A percentile compares a stretch with the other conserved stretches of the same genome.
These are phyloP conservation scores for Brachyrhaphis roseni DNA, from an alignment of 2,797 vertebrate species.

Conservation along the genomic window DNA sequence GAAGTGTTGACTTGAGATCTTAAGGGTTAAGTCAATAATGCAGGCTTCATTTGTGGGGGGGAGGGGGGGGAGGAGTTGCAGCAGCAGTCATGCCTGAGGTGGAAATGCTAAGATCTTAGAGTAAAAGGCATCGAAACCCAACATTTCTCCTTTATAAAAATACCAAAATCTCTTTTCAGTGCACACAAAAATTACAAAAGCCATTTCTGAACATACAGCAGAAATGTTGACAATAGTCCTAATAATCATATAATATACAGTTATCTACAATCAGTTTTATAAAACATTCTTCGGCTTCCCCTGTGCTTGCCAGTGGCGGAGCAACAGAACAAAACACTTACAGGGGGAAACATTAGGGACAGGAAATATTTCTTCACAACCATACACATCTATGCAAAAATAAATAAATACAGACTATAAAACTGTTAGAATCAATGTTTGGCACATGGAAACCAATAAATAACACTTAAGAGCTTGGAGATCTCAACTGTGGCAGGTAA, in stretches of 20 bases:
- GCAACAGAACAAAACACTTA: slow-evolving; percentile 57
- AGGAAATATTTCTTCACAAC: slow-evolving; percentile 71
- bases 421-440: slow-evolving; percentile 74
- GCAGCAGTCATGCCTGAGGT: slow-evolving; percentile 66
- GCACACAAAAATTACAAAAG: slow-evolving; percentile 86
- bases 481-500: slow-evolving; percentile 39
- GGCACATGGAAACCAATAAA: slow-evolving; percentile 69
- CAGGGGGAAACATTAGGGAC: slow-evolving; percentile 49
- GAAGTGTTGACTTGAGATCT: slow-evolving; percentile 45
- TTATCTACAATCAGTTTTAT: slow-evolving; percentile 83
- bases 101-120: slow-evolving; percentile 56
- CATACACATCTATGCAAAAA: slow-evolving; percentile 72
- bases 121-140: slow-evolving; percentile 65
- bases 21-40: slow-evolving; percentile 54
- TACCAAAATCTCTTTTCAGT: slow-evolving; percentile 88
- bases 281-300: slow-evolving; percentile 74
- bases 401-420: slow-evolving; percentile 81
- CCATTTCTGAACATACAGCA: slow-evolving; percentile 80
- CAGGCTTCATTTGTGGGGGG: slow-evolving; percentile 46
- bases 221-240: slow-evolving; percentile 80
- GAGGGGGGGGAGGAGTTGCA: background rate
- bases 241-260: slow-evolving; percentile 82
- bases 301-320: slow-evolving; percentile 62
- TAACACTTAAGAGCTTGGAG: slow-evolving; percentile 46
- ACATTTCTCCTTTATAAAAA: slow-evolving; percentile 80